Conservation (phyloP, 2,797 vertebrate genomes). For the Salmo trutta region DNA sequence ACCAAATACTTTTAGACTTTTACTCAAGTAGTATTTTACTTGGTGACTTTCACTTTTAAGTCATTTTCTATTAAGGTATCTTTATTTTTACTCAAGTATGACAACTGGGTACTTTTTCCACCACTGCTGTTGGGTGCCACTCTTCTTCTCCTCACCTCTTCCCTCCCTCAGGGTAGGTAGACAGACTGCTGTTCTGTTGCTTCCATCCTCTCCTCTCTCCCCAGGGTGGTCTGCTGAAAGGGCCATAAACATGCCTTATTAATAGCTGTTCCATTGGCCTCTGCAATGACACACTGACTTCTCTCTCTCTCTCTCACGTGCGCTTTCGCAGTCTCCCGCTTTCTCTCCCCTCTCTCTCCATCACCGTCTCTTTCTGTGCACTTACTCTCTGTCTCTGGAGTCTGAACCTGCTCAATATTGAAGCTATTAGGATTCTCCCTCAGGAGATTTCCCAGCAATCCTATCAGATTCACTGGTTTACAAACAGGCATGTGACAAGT, state of each 20-base stretch:
- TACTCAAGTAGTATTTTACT: no score
- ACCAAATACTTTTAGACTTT: no score
- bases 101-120: no score
- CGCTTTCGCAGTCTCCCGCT: not conserved
- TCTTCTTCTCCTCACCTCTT: constrained; percentile 20
- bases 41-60: no score
- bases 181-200: constrained; percentile 33
- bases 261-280: constrained; percentile 61
- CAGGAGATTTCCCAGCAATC: no score
- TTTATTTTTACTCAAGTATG: no score
- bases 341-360: no score
- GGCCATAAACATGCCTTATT: constrained; percentile 69
- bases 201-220: constrained; percentile 37
- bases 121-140: no score
- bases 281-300: constrained; percentile 51
- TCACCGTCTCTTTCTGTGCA: no score
- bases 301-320: not conserved
- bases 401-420: not conserved
- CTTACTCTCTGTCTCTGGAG: not conserved
- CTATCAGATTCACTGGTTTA: not conserved
- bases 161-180: constrained; percentile 35
- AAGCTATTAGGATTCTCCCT: not conserved
- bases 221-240: no score
- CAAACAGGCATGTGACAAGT: not conserved
- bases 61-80: no score